These are phyloP conservation scores for Ornithorhynchus anatinus DNA, from an alignment of 2,113 vertebrate species.

Conservation along the genomic window DNA sequence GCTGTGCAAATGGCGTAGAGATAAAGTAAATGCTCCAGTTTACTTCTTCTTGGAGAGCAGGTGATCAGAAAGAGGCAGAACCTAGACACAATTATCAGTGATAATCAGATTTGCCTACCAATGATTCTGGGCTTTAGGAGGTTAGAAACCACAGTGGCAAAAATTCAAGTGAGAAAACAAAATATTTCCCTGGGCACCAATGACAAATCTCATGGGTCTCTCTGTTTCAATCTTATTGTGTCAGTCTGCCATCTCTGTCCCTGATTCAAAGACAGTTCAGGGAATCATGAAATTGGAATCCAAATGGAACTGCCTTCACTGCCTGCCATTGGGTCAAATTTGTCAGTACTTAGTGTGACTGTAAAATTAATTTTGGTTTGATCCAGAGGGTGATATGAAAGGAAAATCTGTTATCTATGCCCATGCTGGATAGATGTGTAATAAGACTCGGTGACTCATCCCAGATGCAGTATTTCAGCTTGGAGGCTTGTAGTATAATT, in stretches of 20 bases:
- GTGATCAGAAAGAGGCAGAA: too few species aligned
- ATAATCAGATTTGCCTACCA: not conserved
- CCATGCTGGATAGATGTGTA: conserved; percentile 25
- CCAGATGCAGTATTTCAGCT: conserved; percentile 9
- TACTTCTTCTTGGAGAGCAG: too few species aligned
- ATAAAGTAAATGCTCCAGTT: too few species aligned
- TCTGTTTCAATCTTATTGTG: not conserved
- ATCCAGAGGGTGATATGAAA: conserved; percentile 34
- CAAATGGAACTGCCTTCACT: conserved; percentile 2
- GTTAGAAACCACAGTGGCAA: not conserved
- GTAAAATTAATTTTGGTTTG: conserved; percentile 14
- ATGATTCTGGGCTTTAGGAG: not conserved
- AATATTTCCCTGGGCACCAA: not conserved
- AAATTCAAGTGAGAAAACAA: not conserved
- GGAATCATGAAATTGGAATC: conserved; percentile 2
- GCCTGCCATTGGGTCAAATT: conserved; percentile 13
- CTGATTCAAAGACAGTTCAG: not conserved
- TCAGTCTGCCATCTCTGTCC: not conserved
- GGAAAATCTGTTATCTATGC: conserved; percentile 18
- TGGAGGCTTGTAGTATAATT: conserved; percentile 38
- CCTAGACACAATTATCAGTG: too few species aligned
- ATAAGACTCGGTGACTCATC: conserved; percentile 21
- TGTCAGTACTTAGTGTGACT: not conserved
- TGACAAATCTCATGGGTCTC: accelerated
- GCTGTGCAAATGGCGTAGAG: too few species aligned